Base-by-base conservation (phyloP, 2,888 invertebrate genomes). In the Panorpa germanica region DNA sequence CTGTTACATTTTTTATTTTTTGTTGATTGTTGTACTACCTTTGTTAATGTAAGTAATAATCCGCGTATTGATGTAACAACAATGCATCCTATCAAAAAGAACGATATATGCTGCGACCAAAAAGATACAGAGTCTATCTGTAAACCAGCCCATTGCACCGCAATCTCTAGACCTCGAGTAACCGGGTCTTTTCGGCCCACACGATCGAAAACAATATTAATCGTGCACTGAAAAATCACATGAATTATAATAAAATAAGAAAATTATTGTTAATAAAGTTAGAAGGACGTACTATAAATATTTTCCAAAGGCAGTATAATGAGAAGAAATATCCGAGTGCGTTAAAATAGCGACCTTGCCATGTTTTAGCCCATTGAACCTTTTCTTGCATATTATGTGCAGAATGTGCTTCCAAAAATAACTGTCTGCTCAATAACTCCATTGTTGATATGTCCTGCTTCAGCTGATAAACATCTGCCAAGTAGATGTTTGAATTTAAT, bases 91-190 rank as follows among this genome's bases (percentile, higher is more conserved):
- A 98, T 80, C 1, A 98, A 64, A 44, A 88, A 72, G 55, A 99
- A 98, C 0, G 96, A 96, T 26, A 98, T 81, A 49, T 98, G 93
- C 48, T 98, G 98, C 2, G 93, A 95, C 96, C 98, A 98, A 57
- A 96, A 98, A 11, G 77, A 73, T n/a, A 96, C 81, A n/a, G n/a
- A n/a, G 53, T 98, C 95, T 41, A 99, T 83, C 46, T 83, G 70
- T 43, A 93, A 74, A 10, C 95, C 95, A 47, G 96, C 74, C 78
- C 91, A 95, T 48, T 90, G 81, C 1, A 98, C 88, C 4, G 88
- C 85, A 35, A 98, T 86, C 61, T 96, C 95, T 32, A 98, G 73
- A 0, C 91, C 91, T 38, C 85, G 63, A 0, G 98, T 96, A 3
- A 99, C 93, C 0, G 96, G 95, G 55, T 99, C 98, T 45, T 93